Percentiles rank a stretch among this genome's conserved stretches.
These are phyloP conservation scores for Ariopsis seemanni DNA, from an alignment of 2,113 vertebrate genomes.

Conservation along the genomic window DNA sequence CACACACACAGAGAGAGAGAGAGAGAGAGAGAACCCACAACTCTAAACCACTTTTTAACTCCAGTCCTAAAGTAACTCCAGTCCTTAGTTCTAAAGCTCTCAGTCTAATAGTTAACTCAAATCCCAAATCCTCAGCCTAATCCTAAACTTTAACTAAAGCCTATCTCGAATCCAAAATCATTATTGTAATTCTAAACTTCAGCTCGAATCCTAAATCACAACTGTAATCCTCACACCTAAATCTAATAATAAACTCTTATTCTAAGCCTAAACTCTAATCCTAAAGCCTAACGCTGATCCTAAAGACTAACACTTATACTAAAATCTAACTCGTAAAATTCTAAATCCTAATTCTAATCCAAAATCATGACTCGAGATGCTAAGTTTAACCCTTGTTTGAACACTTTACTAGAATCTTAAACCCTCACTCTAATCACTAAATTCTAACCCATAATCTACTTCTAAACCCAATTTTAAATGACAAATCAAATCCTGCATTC, in stretches of 20 bases:
- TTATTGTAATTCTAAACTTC: neutral
- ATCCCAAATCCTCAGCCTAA: neutral
- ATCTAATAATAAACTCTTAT: neutral
- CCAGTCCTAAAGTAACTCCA: neutral
- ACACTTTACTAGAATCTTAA: neutral
- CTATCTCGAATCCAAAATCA: neutral
- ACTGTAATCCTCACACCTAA: neutral
- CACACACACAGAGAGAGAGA: neutral
- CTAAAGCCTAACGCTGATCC: neutral
- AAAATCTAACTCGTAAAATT: neutral
- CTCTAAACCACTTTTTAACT: neutral
- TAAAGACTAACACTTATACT: neutral
- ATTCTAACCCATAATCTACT: neutral
- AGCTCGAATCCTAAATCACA: neutral
- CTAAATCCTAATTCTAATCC: neutral
- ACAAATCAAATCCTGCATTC: neutral
- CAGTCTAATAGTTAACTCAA: neutral
- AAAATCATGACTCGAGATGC: neutral
- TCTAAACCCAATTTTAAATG: neutral
- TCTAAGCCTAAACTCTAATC: neutral
- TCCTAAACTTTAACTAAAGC: neutral
- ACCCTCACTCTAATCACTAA: neutral
- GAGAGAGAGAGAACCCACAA: neutral
- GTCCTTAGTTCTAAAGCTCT: neutral
- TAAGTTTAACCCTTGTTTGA: neutral